Base-by-base conservation (phyloP, 2,888 invertebrate species). In the Drosophila mercatorum region DNA sequence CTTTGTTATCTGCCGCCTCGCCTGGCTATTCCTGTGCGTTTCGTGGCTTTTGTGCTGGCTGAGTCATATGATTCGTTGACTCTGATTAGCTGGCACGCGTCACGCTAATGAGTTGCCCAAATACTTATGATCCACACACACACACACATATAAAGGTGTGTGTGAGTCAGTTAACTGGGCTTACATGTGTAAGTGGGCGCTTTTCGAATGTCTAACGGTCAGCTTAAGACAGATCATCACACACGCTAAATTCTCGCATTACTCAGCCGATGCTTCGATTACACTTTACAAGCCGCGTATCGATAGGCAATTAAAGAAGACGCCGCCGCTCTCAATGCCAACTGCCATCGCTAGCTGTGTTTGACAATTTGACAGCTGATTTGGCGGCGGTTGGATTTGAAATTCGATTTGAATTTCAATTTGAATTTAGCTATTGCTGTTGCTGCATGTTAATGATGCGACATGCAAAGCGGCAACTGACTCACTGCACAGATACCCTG, bases 1-100 rank as follows among this genome's bases (percentile, higher is more conserved):
- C 7, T 31, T 40, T 40, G 31, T 34, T 40, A 49, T 59, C 47
- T 22, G 22, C 22, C 22, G 22, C 22, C 22, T 22, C 22, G 62
- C 44, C 38, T 52, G 51, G 36, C 43, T 61, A 71, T 72, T 61
- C 60, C 56, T 71, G 52, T 46, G 56, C 66, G 60, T 77, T 68
- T 70, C 66, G 65, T 49, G 69, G 61, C 56, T 68, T 55, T 73
- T 69, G 63, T 17, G 65, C 31, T 43, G 51, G 83, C 68, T 86
- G 83, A 83, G 75, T 81, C 86, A 83, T 46, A 52, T 43, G 86
- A 83, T 83, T 83, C 64, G 73, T 68, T 72, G 72, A 56, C 64
- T 86, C 77, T 83, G 87, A 83, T 83, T 83, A 81, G 73, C 75
- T 70, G 73, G 80, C 85, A 75, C 82, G 81, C 86, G 86, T 86